Conservation (phyloP, 2,888 invertebrate species). For the Dioctria linearis region DNA sequence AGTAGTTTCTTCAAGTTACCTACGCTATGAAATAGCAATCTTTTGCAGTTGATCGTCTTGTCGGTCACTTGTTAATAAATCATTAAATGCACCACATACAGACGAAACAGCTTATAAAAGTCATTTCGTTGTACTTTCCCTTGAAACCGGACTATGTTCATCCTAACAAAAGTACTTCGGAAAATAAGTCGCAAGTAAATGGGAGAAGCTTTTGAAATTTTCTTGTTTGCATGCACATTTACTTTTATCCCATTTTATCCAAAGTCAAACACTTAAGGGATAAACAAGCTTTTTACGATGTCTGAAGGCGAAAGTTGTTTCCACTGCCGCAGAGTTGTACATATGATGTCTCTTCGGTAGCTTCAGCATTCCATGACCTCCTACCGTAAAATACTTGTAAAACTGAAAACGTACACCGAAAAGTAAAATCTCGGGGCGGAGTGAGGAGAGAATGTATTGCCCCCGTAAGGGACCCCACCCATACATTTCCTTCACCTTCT, state of each 20-base stretch:
- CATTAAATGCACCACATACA: too few relatives aligned
- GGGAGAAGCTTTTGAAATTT: constrained; percentile 48
- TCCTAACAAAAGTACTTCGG: background rate
- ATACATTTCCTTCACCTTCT: background rate
- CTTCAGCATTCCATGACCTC: constrained; percentile 41
- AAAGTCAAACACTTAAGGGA: constrained; percentile 56
- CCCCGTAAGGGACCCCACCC: constrained; percentile 25
- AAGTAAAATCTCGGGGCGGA: constrained; percentile 21
- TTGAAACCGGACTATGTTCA: background rate
- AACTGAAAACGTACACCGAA: background rate
- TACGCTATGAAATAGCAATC: too few relatives aligned
- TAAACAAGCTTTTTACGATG: constrained; percentile 55
- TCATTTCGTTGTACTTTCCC: too few relatives aligned
- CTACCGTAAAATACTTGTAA: background rate
- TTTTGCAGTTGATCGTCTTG: too few relatives aligned
- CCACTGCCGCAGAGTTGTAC: constrained; percentile 41
- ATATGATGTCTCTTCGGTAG: constrained; percentile 15
- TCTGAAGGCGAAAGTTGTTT: constrained; percentile 55
- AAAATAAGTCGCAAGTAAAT: constrained; percentile 22
- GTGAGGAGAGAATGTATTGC: constrained; percentile 11
- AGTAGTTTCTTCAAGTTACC: too few relatives aligned
- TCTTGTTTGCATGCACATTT: constrained; percentile 55
- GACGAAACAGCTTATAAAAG: too few relatives aligned
- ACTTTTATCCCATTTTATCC: constrained; percentile 55
- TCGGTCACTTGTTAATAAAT: too few relatives aligned